Conservation (phyloP, 2,113 vertebrate species). For the Anas platyrhynchos region DNA sequence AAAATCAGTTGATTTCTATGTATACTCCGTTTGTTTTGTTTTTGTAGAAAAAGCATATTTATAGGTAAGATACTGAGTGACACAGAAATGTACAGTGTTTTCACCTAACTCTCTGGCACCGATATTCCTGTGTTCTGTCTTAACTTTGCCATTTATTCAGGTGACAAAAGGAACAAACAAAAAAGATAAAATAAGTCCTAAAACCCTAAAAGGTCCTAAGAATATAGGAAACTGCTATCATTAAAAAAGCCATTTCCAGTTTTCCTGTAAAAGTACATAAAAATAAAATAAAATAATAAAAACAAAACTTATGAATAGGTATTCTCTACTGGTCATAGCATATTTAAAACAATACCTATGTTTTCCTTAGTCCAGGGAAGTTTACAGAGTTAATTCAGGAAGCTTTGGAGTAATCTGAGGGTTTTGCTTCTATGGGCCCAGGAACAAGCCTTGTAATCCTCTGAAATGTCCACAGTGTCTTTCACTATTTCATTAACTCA, state of each 20-base stretch:
- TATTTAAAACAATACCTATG: not conserved
- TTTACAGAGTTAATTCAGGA: not conserved
- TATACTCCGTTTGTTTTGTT: not conserved
- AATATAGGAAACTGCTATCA: not conserved
- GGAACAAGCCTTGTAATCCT: not conserved
- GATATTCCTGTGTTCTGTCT: not conserved
- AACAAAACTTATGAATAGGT: not conserved
- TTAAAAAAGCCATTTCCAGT: not conserved
- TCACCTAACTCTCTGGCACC: not conserved
- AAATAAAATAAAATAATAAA: too few species aligned
- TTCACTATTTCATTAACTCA: not conserved
- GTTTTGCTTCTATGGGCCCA: not conserved
- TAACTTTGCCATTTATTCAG: not conserved
- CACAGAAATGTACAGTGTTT: not conserved
- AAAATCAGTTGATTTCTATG: not conserved
- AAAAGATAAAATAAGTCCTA: not conserved
- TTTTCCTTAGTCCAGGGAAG: not conserved
- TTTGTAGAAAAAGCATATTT: not conserved
- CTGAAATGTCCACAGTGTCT: not conserved
- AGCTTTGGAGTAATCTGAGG: not conserved
- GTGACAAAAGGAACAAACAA: not conserved
- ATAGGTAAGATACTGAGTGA: not conserved
- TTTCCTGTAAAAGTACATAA: not conserved
- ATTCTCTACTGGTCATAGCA: not conserved
- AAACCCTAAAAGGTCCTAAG: not conserved